These are phyloP conservation scores for Pipra filicauda DNA, from an alignment of 2,113 vertebrate species.

Conservation along the genomic window DNA sequence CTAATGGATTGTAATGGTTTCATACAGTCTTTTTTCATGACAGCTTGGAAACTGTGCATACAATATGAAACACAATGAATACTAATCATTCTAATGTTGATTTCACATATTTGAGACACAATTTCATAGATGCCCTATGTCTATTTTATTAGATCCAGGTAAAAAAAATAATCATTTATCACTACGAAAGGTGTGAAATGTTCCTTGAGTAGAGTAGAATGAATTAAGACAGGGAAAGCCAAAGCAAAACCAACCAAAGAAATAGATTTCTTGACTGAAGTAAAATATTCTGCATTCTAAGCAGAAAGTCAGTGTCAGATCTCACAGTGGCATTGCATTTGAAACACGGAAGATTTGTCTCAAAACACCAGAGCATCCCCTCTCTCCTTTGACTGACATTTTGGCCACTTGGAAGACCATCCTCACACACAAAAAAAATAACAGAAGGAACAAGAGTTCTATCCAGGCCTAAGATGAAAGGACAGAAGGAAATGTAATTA, in stretches of 20 bases:
- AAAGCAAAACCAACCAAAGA: background rate
- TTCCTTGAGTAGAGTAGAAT: background rate
- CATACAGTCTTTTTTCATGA: background rate
- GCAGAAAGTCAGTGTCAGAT: background rate
- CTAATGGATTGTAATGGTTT: background rate
- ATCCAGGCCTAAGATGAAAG: background rate
- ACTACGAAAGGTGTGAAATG: background rate
- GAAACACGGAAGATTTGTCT: background rate
- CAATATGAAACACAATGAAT: background rate
- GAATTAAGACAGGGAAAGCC: background rate
- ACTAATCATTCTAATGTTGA: background rate
- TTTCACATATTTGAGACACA: background rate
- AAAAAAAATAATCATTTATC: background rate
- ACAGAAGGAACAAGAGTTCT: background rate
- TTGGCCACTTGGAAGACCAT: background rate
- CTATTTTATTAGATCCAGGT: background rate
- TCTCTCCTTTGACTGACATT: background rate
- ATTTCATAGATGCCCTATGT: background rate
- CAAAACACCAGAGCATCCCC: background rate
- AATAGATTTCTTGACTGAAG: background rate
- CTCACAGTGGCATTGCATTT: background rate
- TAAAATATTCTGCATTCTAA: background rate
- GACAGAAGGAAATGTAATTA: background rate
- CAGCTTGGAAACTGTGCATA: background rate
- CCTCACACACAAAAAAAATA: background rate